These are phyloP conservation scores for Ammodytes marinus DNA, from an alignment of 2,113 vertebrate genomes.

Conservation along the genomic window DNA sequence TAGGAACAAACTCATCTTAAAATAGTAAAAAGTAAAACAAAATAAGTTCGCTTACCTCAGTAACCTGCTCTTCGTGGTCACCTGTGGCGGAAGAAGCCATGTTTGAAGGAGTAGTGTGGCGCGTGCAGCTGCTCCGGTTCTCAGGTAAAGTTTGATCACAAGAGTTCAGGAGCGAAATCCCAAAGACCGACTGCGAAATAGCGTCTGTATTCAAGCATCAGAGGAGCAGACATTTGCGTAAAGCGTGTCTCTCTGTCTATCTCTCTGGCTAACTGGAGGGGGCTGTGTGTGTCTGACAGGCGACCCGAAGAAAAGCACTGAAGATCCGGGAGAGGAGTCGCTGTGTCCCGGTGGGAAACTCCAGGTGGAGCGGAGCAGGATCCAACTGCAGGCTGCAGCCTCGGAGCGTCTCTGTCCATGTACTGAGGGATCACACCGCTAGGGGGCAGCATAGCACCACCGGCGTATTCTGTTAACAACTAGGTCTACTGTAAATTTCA, in stretches of 20 bases:
- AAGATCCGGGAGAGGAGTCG: background rate
- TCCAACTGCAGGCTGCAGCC: conserved; percentile 31
- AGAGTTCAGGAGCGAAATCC: conserved; percentile 9
- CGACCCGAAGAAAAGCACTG: background rate
- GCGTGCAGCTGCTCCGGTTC: conserved; percentile 46
- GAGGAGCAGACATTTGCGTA: background rate
- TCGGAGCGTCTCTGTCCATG: background rate
- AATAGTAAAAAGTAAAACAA: background rate
- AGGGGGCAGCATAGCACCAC: conserved; percentile 37
- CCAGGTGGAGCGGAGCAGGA: conserved; percentile 44
- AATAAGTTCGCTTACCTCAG: conserved; percentile 56
- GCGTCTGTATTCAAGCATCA: background rate
- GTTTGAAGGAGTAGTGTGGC: conserved; percentile 44
- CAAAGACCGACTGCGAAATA: no score
- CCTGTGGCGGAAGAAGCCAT: conserved; percentile 80
- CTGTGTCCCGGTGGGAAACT: conserved; percentile 11
- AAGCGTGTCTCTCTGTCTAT: background rate
- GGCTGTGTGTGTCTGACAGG: background rate
- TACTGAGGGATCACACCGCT: background rate
- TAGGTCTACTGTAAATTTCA: no score
- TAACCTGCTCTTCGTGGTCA: conserved; percentile 75
- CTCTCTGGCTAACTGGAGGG: background rate
- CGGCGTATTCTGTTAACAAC: no score
- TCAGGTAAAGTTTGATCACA: conserved; percentile 46
- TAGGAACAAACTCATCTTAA: background rate